Conservation (phyloP, 1,140 invertebrate species). For the Sipha flava region DNA sequence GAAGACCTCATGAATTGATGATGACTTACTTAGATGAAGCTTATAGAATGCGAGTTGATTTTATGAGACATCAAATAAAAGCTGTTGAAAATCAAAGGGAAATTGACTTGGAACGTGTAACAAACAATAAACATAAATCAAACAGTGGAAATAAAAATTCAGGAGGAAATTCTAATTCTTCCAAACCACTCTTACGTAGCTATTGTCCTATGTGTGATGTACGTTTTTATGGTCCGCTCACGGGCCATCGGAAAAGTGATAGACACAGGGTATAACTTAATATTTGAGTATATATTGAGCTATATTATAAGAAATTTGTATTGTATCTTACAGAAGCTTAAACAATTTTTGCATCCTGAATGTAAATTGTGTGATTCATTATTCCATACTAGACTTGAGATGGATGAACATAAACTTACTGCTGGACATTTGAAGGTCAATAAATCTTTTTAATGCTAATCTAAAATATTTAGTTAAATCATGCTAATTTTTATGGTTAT, state of each 20-base stretch:
- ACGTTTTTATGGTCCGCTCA: constrained; percentile 66
- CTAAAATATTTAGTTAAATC: neutral
- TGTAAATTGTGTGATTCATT: constrained; percentile 67
- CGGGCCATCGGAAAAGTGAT: constrained; percentile 64
- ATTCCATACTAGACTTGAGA: constrained; percentile 65
- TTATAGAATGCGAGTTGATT: constrained; percentile 38
- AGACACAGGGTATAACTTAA: constrained; percentile 50
- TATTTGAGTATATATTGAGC: neutral
- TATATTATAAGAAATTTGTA: neutral
- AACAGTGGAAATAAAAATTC: neutral
- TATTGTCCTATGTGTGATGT: constrained; percentile 81
- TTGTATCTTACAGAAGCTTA: constrained; percentile 54
- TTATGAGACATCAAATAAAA: constrained; percentile 38
- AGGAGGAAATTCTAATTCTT: neutral
- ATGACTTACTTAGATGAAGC: constrained; percentile 38
- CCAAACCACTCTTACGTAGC: constrained; percentile 39
- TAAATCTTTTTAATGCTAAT: neutral
- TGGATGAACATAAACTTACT: constrained; percentile 60
- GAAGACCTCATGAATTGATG: constrained; percentile 39
- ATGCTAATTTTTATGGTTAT: neutral
- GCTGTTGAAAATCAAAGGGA: constrained; percentile 33
- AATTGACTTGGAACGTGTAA: constrained; percentile 29
- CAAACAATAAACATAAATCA: constrained; percentile 11
- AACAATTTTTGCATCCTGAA: constrained; percentile 70
- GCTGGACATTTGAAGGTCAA: constrained; percentile 57